phyloP scores from a whole-genome alignment of 2,888 invertebrate genomes.

The Nowickia ferox region DNA sequence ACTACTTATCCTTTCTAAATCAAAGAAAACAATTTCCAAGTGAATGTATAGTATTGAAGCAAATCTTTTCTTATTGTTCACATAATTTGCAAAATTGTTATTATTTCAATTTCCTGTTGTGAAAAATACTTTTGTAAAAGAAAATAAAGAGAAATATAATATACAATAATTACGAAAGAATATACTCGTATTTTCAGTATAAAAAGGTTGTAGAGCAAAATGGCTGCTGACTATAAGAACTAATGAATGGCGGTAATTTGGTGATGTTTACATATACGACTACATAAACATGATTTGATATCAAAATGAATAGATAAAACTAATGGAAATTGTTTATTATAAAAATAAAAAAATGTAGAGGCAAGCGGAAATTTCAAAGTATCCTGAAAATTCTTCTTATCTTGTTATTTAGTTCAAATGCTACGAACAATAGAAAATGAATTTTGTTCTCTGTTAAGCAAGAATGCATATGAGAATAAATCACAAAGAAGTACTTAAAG shows the following conservation, averaged over 20 bases:
- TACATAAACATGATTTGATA: background rate
- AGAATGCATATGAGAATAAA: no score
- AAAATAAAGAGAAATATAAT: conserved; percentile 1
- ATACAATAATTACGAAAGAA: background rate
- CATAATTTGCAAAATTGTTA: conserved; percentile 41
- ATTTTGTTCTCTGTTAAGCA: no score
- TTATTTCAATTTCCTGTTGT: conserved; percentile 40
- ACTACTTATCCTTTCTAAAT: background rate
- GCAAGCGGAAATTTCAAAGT: background rate
- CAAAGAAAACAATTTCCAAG: background rate
- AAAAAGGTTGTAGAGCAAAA: conserved; percentile 3
- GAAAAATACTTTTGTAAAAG: conserved; percentile 24
- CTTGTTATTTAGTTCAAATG: conserved; percentile 1
- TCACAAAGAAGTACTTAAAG: no score
- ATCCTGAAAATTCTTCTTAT: background rate
- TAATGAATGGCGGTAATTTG: conserved; percentile 37
- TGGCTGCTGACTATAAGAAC: conserved; percentile 6
- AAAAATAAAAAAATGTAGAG: background rate
- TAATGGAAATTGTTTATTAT: conserved; percentile 2
- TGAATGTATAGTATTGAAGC: background rate
- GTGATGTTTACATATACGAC: background rate
- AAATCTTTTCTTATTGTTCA: conserved; percentile 4
- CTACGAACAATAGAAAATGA: background rate
- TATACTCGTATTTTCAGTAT: conserved; percentile 1
- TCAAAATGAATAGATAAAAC: background rate